Base-by-base conservation (phyloP, 2,888 invertebrate species). In the Agrotis puta region DNA sequence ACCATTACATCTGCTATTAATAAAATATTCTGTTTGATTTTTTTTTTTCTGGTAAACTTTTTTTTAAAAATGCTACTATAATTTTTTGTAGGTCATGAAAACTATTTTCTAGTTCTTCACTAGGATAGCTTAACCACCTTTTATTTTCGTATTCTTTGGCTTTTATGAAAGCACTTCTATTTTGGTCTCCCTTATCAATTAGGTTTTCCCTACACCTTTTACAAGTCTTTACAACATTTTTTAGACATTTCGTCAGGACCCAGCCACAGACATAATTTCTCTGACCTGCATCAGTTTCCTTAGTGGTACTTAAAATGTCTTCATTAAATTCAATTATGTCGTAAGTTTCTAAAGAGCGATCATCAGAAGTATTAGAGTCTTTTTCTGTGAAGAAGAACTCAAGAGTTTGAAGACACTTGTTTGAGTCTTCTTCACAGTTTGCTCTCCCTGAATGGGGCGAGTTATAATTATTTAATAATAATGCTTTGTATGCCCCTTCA, bases 201-300 rank as follows among this genome's bases (percentile, higher is more conserved):
- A 59, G 58, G 18, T 58, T 58, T 22, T 59, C 0, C n/a, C n/a
- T 56, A 14, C 43, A 59, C 16, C 6, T 45, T 59, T 59, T 2
- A 24, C 45, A 59, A 6, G 45, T 27, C 58, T 72, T 72, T 47
- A 62, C 45, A n/a, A 71, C 5, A 66, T 66, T 57, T 57, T 58
- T 65, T 20, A 65, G 45, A 65, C 65, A 71, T 48, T 65, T 71
- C 5, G 54, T 51, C 66, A 76, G 18, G 33, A 71, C 66, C 66
- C 66, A 66, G 20, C 67, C 72, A 67, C 67, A 67, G 0, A 72
- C 66, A 39, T 72, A 72, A 20, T 67, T 72, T 47, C 51, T 63
- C 39, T 67, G 63, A 33, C 72, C 72, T n/a, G 54, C 54, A 56
- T 54, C 27, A 47, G 45, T 14, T 16, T 64, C 27, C 57, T 9